Conservation (phyloP, 2,797 vertebrate species). For the Crenuchus spilurus region DNA sequence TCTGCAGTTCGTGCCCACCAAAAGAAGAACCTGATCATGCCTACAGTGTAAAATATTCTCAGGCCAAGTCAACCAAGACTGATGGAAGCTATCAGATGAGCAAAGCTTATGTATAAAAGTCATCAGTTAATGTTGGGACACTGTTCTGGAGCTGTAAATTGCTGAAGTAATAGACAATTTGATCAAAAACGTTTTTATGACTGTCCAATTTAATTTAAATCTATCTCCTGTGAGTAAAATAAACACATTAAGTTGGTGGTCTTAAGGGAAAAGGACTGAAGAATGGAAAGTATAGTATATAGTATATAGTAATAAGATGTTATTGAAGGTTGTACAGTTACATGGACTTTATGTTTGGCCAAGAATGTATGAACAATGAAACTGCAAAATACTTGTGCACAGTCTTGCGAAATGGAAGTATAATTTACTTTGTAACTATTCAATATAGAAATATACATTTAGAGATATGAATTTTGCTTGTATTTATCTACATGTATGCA, state of each 20-base stretch:
- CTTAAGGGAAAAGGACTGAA: too few species aligned
- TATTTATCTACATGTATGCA: not conserved
- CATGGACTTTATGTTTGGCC: too few species aligned
- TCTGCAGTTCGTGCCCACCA: constrained; percentile 88
- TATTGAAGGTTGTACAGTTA: too few species aligned
- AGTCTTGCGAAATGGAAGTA: not conserved
- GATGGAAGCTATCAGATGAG: too few species aligned
- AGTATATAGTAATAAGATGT: too few species aligned
- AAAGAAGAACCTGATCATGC: constrained; percentile 68
- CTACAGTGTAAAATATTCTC: constrained; percentile 64
- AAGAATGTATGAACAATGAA: too few species aligned
- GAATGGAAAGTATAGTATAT: too few species aligned
- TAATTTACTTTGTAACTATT: not conserved
- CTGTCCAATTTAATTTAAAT: not conserved
- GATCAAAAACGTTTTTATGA: not conserved
- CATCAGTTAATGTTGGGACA: not conserved
- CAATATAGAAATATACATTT: not conserved
- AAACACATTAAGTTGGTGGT: not conserved
- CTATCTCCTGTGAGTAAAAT: constrained; percentile 5
- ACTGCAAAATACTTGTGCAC: too few species aligned
- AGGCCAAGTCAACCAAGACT: constrained; percentile 67
- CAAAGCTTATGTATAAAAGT: constrained; percentile 68
- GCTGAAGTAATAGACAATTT: not conserved
- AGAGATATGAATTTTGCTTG: not conserved
- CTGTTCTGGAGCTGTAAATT: not conserved